A percentile compares a stretch with the other conserved stretches of the same genome.
Conservation (phyloP, 2,113 vertebrate species). For the Cercocebus atys region DNA sequence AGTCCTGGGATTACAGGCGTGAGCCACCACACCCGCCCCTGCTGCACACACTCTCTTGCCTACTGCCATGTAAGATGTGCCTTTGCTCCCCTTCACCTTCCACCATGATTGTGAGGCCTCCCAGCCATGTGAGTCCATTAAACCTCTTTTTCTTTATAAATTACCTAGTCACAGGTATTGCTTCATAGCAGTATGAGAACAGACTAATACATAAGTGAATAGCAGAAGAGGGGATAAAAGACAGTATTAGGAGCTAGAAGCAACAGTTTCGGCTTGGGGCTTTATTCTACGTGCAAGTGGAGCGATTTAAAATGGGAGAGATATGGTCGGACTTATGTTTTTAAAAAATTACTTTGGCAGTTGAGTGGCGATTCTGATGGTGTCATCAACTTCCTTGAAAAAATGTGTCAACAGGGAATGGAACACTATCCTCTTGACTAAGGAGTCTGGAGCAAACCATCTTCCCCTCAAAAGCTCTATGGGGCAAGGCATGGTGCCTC, state of each 20-base stretch:
- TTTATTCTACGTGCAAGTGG: background rate
- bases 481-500: too few relatives aligned
- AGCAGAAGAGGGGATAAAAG: rapidly evolving
- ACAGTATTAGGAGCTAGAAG: background rate
- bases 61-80: too few relatives aligned
- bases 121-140: too few relatives aligned
- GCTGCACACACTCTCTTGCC: too few relatives aligned
- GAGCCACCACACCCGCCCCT: too few relatives aligned
- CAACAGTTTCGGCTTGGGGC: background rate
- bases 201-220: too few relatives aligned
- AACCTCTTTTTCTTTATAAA: too few relatives aligned
- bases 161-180: too few relatives aligned
- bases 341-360: conserved; percentile 44
- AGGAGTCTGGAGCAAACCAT: background rate
- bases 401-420: background rate
- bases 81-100: too few relatives aligned
- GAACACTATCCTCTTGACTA: background rate
- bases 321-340: conserved; percentile 22
- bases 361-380: background rate
- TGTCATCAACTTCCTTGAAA: conserved; percentile 48
- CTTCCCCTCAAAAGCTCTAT: background rate
- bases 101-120: too few relatives aligned
- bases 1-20: too few relatives aligned
- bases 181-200: too few relatives aligned
- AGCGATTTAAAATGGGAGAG: background rate